phyloP scores from a whole-genome alignment of 2,797 vertebrate genomes.

The Spinibarbus caldwelli region DNA sequence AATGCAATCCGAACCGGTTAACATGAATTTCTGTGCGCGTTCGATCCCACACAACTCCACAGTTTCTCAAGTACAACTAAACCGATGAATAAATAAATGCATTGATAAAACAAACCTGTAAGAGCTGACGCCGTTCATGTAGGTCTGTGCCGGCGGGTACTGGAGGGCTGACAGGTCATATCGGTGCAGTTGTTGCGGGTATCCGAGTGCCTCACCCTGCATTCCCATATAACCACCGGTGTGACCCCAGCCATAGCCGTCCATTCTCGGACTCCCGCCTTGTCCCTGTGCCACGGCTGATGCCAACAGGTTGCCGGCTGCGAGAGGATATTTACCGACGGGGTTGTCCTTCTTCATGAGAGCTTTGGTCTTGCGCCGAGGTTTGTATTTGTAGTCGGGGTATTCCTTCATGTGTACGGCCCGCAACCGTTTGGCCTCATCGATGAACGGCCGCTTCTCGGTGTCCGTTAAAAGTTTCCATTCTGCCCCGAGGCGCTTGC shows the following conservation, averaged over 20 bases:
- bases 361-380: constrained; percentile 83
- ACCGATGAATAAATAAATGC: not conserved
- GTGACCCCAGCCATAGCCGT: constrained; percentile 81
- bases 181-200: constrained; percentile 80
- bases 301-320: constrained; percentile 74
- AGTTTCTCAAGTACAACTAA: not conserved
- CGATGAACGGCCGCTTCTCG: constrained; percentile 89
- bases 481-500: constrained; percentile 86
- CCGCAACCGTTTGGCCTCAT: constrained; percentile 87
- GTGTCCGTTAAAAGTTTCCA: constrained; percentile 86
- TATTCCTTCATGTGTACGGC: constrained; percentile 87
- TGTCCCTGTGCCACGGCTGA: constrained; percentile 70
- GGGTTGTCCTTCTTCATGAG: constrained; percentile 71
- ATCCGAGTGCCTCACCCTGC: constrained; percentile 79
- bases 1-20: not conserved
- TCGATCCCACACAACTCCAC: not conserved
- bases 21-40: not conserved
- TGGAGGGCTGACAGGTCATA: constrained; percentile 80
- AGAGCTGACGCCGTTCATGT: constrained; percentile 78
- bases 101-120: constrained; percentile 75
- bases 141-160: constrained; percentile 78
- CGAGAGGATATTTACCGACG: constrained; percentile 74
- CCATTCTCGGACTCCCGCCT: constrained; percentile 76
- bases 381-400: constrained; percentile 90
- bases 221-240: constrained; percentile 75